phyloP scores from a whole-genome alignment of 2,888 invertebrate species.

The Aelia acuminata region DNA sequence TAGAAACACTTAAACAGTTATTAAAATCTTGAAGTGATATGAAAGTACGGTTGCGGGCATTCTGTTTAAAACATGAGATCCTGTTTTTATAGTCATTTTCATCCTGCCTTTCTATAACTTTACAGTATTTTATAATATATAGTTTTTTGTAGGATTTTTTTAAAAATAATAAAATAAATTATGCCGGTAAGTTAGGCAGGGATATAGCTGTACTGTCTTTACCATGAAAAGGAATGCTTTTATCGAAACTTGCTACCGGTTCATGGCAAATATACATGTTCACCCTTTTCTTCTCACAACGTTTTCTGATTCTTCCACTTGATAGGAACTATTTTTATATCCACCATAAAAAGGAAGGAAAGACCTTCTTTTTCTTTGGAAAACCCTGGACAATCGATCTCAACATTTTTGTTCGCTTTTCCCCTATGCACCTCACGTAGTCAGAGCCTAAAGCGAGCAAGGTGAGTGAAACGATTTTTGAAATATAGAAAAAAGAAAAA shows the following conservation, averaged over 20 bases:
- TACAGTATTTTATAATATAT: too few relatives aligned
- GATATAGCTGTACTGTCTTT: neutral
- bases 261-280: neutral
- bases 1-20: too few relatives aligned
- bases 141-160: too few relatives aligned
- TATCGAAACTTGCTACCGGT: neutral
- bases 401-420: neutral
- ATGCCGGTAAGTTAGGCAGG: too few relatives aligned
- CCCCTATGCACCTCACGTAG: neutral
- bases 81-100: too few relatives aligned
- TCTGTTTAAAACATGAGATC: too few relatives aligned
- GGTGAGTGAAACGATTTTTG: neutral
- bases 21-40: too few relatives aligned
- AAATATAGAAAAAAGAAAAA: too few relatives aligned
- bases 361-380: neutral
- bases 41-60: too few relatives aligned
- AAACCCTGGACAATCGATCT: neutral
- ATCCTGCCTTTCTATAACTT: too few relatives aligned
- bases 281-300: neutral
- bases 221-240: neutral
- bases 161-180: too few relatives aligned
- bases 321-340: constrained; percentile 16
- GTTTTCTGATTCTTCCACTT: neutral
- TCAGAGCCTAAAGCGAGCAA: neutral
- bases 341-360: neutral